These are phyloP conservation scores for Cantharis nigra DNA, from an alignment of 2,888 invertebrate genomes.

Conservation along the genomic window DNA sequence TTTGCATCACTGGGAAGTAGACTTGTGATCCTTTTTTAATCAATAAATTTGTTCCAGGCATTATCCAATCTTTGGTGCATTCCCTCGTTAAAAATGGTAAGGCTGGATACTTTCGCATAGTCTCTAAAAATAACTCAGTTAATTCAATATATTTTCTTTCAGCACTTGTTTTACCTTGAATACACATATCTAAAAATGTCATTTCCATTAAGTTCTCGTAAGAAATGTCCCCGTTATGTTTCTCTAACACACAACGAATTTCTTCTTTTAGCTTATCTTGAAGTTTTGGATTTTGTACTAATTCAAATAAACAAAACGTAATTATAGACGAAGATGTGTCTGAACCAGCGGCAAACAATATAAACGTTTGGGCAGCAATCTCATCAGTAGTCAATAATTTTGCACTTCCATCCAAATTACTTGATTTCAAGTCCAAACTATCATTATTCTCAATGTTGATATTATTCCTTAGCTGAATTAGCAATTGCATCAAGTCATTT, in stretches of 20 bases:
- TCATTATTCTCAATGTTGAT: background rate
- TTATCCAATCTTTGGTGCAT: constrained; percentile 39
- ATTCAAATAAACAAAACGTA: constrained; percentile 57
- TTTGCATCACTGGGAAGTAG: constrained; percentile 38
- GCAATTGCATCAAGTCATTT: constrained; percentile 10
- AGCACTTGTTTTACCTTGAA: constrained; percentile 43
- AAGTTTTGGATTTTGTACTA: constrained; percentile 55
- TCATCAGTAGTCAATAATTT: constrained; percentile 15
- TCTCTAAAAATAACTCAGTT: constrained; percentile 37
- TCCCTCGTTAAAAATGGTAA: constrained; percentile 39
- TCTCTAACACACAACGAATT: constrained; percentile 49
- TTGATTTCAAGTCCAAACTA: background rate
- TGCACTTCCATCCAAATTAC: background rate
- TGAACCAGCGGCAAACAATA: constrained; percentile 47
- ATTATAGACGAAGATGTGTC: constrained; percentile 52
- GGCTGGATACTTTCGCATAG: constrained; percentile 43
- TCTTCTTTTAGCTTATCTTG: constrained; percentile 55
- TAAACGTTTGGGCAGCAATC: constrained; percentile 38
- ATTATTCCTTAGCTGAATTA: constrained; percentile 10
- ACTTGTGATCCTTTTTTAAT: constrained; percentile 38
- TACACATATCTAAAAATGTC: constrained; percentile 57
- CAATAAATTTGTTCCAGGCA: constrained; percentile 39
- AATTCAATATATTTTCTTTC: background rate
- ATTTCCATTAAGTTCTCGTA: constrained; percentile 58
- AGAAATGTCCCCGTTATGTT: constrained; percentile 51